Evolutionary conservation across 2,797 vertebrate species (phyloP).

Genomic region (Euthynnus affinis): DNA sequence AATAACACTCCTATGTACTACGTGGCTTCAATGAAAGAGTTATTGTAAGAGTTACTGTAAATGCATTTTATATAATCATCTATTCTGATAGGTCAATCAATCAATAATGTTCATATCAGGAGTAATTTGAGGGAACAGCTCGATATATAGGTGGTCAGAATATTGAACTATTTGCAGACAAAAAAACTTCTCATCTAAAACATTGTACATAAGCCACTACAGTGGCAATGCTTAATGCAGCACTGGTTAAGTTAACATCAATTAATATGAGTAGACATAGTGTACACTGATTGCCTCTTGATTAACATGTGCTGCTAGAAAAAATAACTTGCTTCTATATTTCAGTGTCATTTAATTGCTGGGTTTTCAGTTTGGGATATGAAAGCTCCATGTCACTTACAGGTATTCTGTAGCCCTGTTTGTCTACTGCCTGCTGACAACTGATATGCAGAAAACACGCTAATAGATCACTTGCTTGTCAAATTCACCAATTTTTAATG

Average conservation of each 20-base stretch:
- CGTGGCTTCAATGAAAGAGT: constrained; percentile 14
- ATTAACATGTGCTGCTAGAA: constrained; percentile 1
- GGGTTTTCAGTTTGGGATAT: constrained; percentile 19
- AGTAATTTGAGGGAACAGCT: constrained; percentile 2
- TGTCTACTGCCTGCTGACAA: constrained; percentile 21
- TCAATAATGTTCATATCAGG: neutral
- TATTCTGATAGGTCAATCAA: neutral
- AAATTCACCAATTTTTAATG: neutral
- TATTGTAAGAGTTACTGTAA: neutral
- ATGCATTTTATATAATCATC: constrained; percentile 14
- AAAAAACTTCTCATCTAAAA: neutral
- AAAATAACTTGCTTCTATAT: neutral
- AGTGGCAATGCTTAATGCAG: neutral
- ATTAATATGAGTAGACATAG: neutral
- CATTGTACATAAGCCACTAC: neutral
- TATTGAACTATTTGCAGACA: neutral
- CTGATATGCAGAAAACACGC: neutral
- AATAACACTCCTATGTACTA: neutral
- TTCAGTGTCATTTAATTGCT: neutral
- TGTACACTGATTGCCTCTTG: neutral
- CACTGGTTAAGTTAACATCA: neutral
- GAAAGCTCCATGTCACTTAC: constrained; percentile 7
- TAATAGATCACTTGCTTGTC: constrained; percentile 3
- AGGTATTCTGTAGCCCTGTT: constrained; percentile 17
- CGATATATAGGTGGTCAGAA: neutral